Evolutionary conservation across 2,113 vertebrate species (phyloP).

Genomic region (Ictalurus punctatus): DNA sequence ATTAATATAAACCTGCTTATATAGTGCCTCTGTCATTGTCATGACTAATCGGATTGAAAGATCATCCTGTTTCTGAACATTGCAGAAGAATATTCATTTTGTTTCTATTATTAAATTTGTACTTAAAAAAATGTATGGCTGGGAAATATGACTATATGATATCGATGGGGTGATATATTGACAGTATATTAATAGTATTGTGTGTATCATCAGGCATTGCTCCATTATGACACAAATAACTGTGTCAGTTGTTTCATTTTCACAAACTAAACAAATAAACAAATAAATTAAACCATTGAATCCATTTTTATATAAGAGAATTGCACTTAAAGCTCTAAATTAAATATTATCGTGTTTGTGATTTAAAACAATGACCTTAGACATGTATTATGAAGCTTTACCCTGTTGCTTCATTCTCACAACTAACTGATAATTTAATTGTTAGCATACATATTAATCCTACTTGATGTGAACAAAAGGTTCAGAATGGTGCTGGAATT

Average conservation of each 20-base stretch:
- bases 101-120: not conserved
- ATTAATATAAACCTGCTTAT: not conserved
- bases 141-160: not conserved
- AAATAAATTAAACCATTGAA: not conserved
- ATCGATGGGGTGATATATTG: not conserved
- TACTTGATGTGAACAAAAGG: conserved; percentile 41
- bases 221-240: not conserved
- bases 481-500: not conserved
- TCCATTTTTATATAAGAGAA: not conserved
- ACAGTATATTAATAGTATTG: not conserved
- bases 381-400: not conserved
- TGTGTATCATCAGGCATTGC: not conserved
- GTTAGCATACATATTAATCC: not conserved
- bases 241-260: not conserved
- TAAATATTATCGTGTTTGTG: not conserved
- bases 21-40: conserved; percentile 69
- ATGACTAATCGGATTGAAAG: conserved; percentile 73
- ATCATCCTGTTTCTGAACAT: conserved; percentile 64
- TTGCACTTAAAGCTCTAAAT: not conserved
- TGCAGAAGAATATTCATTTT: conserved; percentile 53
- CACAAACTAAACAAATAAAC: not conserved
- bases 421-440: not conserved
- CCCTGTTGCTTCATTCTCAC: not conserved
- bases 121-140: not conserved
- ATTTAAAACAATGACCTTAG: not conserved